Base-by-base conservation (phyloP, 2,113 vertebrate species). In the Isurus oxyrinchus region DNA sequence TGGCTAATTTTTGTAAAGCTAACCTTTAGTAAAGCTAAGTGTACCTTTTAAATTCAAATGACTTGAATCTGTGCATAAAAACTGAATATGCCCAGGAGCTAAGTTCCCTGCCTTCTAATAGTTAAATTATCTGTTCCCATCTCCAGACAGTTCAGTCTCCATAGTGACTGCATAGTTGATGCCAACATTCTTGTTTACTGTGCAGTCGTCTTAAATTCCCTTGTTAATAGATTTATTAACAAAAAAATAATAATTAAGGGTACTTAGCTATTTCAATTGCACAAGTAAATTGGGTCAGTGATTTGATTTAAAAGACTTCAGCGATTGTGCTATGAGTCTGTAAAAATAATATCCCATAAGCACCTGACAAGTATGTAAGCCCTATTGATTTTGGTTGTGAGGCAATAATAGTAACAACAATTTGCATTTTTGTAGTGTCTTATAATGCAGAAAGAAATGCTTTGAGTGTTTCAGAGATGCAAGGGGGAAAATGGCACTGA, bases 51-150 rank as follows among this genome's bases (percentile, higher is more conserved):
- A 35, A 76, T 76, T 76, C 81, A 44, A 40, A 44, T 84, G 16
- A 49, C 21, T 76, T 76, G 31, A 11, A 13, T 76, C 72, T 35
- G 72, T 1, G 1, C 8, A 35, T 35, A 35, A 35, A 6, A 76
- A 6, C 31, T 84, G 19, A 44, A 84, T 23, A 84, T 6, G 2
- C 81, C 40, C 16, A 49, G 19, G 40, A 44, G 81, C 40, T 84
- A 11, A 10, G 31, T 79, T 79, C 40, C 76, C n/a, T 81, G 81
- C 19, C 40, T 84, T 84, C 16, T 44, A 84, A 84, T 84, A 23
- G 40, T 84, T 84, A 84, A 84, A 84, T 84, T 84, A 84, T 84
- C 81, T 84, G 81, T 84, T 84, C 81, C 4, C 19, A 84, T 84
- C 40, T 5, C 40, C 49, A 23, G 81, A 44, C 40, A 84, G 81